phyloP scores from a whole-genome alignment of 2,113 vertebrate genomes.

The Lagopus leucura region DNA sequence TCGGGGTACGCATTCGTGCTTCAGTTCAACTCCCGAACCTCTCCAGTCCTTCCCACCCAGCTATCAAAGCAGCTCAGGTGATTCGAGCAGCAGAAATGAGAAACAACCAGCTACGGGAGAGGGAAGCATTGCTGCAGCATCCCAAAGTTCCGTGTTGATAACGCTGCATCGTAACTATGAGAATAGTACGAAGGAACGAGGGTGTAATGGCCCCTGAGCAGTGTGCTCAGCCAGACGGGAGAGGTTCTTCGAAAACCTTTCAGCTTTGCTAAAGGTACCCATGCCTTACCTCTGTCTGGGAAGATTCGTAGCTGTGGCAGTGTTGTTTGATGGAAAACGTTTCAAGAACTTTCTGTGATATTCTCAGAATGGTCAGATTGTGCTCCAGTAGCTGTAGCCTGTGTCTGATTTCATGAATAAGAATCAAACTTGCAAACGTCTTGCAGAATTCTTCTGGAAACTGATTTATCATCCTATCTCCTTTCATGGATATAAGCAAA shows the following conservation, averaged over 20 bases:
- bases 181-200: slow-evolving; percentile 24
- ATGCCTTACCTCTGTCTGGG: not conserved
- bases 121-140: slow-evolving; percentile 64
- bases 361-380: not conserved
- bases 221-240: not conserved
- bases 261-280: not conserved
- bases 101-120: slow-evolving; percentile 20
- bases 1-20: not conserved
- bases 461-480: not conserved
- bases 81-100: not conserved
- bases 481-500: not conserved
- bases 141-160: slow-evolving; percentile 53
- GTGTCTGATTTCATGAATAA: slow-evolving; percentile 18
- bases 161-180: slow-evolving; percentile 9
- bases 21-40: not conserved
- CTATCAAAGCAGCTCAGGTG: not conserved
- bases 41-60: not conserved
- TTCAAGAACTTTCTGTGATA: slow-evolving; percentile 33
- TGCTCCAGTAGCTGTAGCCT: not conserved
- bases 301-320: not conserved
- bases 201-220: not conserved
- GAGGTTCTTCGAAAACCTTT: not conserved
- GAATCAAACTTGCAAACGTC: slow-evolving; percentile 24
- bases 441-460: slow-evolving; percentile 26
- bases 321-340: not conserved